Percentiles rank a stretch among this genome's conserved stretches.
These are phyloP conservation scores for Eonycteris spelaea DNA, from an alignment of 2,113 vertebrate genomes.

Conservation along the genomic window DNA sequence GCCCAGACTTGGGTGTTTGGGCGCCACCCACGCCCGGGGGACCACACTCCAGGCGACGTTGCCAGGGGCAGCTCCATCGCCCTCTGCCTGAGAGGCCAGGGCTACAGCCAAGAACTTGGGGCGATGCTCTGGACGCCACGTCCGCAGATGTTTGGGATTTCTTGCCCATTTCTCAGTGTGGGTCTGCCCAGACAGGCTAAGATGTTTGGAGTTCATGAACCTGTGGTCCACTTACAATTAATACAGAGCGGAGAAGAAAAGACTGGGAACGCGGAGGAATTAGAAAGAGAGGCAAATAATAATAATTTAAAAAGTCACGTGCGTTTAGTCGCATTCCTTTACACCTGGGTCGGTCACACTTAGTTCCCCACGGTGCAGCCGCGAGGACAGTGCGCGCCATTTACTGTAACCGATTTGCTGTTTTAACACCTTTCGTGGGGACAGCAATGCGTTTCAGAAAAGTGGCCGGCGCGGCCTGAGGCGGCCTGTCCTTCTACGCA, in stretches of 20 bases:
- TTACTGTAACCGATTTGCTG: conserved; percentile 86
- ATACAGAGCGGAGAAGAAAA: background rate
- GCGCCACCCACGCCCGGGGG: accelerated
- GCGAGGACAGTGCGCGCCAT: conserved; percentile 75
- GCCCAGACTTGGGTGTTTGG: no score
- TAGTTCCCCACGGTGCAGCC: conserved; percentile 82
- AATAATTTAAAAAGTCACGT: background rate
- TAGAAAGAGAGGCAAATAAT: background rate
- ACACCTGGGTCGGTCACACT: conserved; percentile 75
- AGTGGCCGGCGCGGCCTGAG: conserved; percentile 37
- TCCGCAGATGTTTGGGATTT: conserved; percentile 71
- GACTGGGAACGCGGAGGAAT: background rate
- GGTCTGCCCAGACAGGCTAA: conserved; percentile 82
- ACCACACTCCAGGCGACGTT: no score
- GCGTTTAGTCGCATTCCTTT: conserved; percentile 73
- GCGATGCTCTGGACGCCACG: conserved; percentile 62
- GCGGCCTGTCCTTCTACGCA: background rate
- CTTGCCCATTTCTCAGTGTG: conserved; percentile 78
- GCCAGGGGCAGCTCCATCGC: background rate
- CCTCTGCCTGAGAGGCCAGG: background rate
- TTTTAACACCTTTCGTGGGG: conserved; percentile 82
- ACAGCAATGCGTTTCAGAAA: conserved; percentile 73
- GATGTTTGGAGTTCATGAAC: conserved; percentile 84
- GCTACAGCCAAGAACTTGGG: background rate
- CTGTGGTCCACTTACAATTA: conserved; percentile 68